These are phyloP conservation scores for Cryptops parisi DNA, from an alignment of 2,888 invertebrate species.

Conservation along the genomic window DNA sequence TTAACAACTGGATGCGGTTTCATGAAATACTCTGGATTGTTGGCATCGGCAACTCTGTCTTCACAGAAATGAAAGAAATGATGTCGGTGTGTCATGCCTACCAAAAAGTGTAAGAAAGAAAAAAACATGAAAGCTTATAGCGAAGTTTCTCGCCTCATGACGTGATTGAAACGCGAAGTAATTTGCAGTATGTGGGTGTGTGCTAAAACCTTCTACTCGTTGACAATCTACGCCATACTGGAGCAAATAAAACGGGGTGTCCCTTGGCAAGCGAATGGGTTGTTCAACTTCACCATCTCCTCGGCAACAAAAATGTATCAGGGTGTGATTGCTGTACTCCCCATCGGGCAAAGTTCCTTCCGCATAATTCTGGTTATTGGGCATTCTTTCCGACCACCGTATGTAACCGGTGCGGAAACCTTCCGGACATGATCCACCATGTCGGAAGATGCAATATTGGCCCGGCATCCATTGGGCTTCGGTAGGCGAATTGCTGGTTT, in stretches of 20 bases:
- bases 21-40: conserved; percentile 19
- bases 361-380: conserved; percentile 11
- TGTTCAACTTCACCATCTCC: conserved; percentile 23
- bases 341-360: conserved; percentile 19
- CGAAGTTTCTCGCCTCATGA: too few relatives aligned
- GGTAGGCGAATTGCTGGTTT: conserved; percentile 7
- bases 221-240: conserved; percentile 24
- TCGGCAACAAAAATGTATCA: conserved; percentile 24
- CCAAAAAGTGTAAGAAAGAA: too few relatives aligned
- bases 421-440: conserved; percentile 21
- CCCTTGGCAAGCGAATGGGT: conserved; percentile 22
- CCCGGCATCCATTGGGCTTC: conserved; percentile 21
- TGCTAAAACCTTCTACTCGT: conserved; percentile 19
- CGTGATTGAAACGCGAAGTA: too few relatives aligned
- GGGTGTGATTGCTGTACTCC: conserved; percentile 21
- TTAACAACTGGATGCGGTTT: conserved; percentile 23
- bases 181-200: neutral
- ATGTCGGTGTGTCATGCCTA: conserved; percentile 22
- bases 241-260: conserved; percentile 23
- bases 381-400: conserved; percentile 21
- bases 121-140: too few relatives aligned
- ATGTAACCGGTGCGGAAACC: conserved; percentile 22
- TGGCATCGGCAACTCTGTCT: conserved; percentile 17
- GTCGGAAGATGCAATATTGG: conserved; percentile 23
- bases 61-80: conserved; percentile 24